Evolutionary conservation across 2,888 invertebrate species (phyloP), one percentile per base, ranked within the genome.

Genomic region (Himalopsyche tibetana): DNA sequence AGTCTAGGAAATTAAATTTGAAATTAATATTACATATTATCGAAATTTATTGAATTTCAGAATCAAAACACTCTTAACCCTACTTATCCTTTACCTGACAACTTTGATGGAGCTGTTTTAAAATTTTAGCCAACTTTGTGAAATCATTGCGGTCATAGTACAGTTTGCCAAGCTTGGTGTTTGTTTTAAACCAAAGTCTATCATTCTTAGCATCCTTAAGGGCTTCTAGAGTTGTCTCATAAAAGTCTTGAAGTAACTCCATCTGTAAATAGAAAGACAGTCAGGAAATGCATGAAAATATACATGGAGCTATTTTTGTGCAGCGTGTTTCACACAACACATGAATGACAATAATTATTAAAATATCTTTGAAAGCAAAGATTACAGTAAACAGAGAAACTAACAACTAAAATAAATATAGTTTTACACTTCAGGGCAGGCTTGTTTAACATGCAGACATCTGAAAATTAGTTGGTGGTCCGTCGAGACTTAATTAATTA

Each of bases 121-220:
- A 93, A 90, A 99, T 99, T 93, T 98, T 98, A 83, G 99, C 97
- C 90, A 99, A 92, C 93, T 98, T 98, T 89, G 96, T 96, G 91
- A 97, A 99, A 91, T 99, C 99, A 83, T 96, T 97, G 87, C 99
- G 94, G 92, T 99, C 99, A 90, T 98, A 99, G 92, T 99, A 99
- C 40, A 99, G 93, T 92, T 99, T 99, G 81, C 99, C 99, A 89
- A 99, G 93, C 93, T 99, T 99, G 0, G 99, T 99, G 91, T 99
- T 99, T 0, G 99, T 99, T 93, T 99, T 99, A 91, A 99, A 99
- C 99, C 99, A 99, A 85, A 99, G 93, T 88, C 99, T 94, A 92
- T 99, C 99, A 92, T 99, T 99, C 92, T 99, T 99, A 1, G 99
- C 99, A 93, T 99, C 99, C 91, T 98, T 98, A 85, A 98, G 92